Evolutionary conservation across 2,113 vertebrate genomes (phyloP).

Genomic region (Excalfactoria chinensis): DNA sequence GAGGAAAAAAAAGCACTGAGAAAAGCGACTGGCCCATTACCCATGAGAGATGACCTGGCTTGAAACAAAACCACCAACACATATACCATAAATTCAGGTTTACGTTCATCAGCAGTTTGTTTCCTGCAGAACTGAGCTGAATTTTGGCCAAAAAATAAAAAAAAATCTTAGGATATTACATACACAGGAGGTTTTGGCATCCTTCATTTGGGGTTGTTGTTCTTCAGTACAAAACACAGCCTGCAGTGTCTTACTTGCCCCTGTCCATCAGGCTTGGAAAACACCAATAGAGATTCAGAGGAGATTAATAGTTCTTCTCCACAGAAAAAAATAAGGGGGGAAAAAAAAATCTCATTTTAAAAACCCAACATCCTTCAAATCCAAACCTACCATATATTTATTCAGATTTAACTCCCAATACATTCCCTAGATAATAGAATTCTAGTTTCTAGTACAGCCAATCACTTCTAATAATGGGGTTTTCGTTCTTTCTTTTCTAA

Average conservation of each 20-base stretch:
- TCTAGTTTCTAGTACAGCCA: background rate
- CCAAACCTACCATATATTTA: background rate
- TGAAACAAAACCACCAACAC: background rate
- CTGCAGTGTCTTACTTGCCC: background rate
- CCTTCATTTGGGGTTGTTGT: background rate
- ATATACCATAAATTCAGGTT: background rate
- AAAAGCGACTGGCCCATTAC: background rate
- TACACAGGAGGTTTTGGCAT: rapidly evolving
- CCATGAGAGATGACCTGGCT: background rate
- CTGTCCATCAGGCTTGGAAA: background rate
- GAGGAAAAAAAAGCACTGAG: background rate
- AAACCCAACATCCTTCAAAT: background rate
- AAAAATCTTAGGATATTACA: background rate
- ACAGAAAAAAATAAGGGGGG: background rate
- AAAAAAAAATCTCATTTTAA: background rate
- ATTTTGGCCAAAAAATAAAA: background rate
- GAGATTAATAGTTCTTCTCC: background rate
- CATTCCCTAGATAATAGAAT: slow-evolving; percentile 9
- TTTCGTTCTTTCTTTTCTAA: background rate
- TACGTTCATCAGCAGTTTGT: background rate
- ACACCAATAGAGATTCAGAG: background rate
- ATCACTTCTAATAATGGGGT: slow-evolving; percentile 20
- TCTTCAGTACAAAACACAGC: background rate
- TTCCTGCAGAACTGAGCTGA: background rate
- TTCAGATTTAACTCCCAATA: background rate